Base-by-base conservation (phyloP, 2,888 invertebrate genomes). In the Bombylius discolor region DNA sequence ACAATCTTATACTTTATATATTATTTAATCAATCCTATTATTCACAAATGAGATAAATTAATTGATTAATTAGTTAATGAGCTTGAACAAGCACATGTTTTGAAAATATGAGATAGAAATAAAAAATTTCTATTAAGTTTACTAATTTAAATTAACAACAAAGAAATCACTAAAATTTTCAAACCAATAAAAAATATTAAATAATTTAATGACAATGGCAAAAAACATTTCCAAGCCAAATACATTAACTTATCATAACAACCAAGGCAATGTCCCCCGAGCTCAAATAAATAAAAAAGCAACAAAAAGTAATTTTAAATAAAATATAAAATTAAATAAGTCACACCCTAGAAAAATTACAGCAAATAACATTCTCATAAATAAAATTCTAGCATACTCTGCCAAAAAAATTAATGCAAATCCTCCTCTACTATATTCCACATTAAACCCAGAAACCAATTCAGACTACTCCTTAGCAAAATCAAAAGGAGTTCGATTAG, bases 401-500 rank as follows among this genome's bases (percentile, higher is more conserved):
- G 81, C 79, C 69, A 84, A 78, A 81, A 85, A 85, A 80, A 85
- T 81, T 73, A 85, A 78, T 55, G 81, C 81, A 83, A 86, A 85
- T 11, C 81, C 78, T 0, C 82, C 81, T 65, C 81, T 80, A 76
- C 82, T 80, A 78, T 84, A 87, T 61, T 88, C 87, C 62, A 84
- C 75, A 81, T 87, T 87, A 84, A 86, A 87, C 0, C 87, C 87
- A 4, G 84, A 86, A 63, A 87, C 85, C 73, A 87, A 78, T 63
- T 88, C 87, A 59, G 84, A 85, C 64, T 87, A n/a, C 87, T 0
- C 85, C 85, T 55, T 87, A 53, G 84, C 81, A 81, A 87, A 86
- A 82, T 87, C 84, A 83, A 85, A 85, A 47, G 84, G 84, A 64
- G 82, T 82, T 0, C 84, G 84, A 79, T 85, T 85, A 67, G 82